Base-by-base conservation (phyloP, 2,113 vertebrate species). In the Labeo catla region DNA sequence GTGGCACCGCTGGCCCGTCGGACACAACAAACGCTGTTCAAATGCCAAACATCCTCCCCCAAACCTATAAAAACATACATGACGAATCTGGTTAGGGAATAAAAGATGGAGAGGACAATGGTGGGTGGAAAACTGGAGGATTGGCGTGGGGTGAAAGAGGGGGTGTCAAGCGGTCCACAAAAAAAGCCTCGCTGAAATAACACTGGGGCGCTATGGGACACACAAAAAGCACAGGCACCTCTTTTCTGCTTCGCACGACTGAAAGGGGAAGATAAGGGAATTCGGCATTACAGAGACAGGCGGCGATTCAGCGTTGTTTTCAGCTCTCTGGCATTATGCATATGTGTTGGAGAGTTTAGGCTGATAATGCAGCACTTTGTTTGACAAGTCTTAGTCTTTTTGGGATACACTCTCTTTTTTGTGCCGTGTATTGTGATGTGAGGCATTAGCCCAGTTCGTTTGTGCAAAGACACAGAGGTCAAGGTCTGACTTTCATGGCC, bases 231-330 rank as follows among this genome's bases (percentile, higher is more conserved):
- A 86, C 86, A 84, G 91, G 89, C 92, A 93, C 92, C 91, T 94
- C 93, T 93, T 94, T 95, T 95, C 94, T 94, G 83, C 88, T 90
- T 90, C 66, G 85, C 88, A 70, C 91, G 88, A 93, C 95, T 95
- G 94, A 90, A 93, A 91, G 92, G 91, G 93, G 84, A 89, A 95
- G 95, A 96, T 96, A 96, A 95, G 95, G 91, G 92, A 94, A 94
- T 94, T 94, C 91, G 92, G 93, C 91, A 94, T 92, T 93, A 93
- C 91, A 92, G 88, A 91, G 91, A 91, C 92, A 87, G 87, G 86
- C 92, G 88, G 90, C 87, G 82, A 91, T 76, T 57, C 85, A 84
- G 66, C 50, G 68, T 65, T 86, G 43, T 63, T 83, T 91, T 91
- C 89, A 94, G 93, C 92, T 90, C 92, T 90, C 84, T 87, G 92